Conservation (phyloP, 37 sponge, comb jelly and placozoan genomes). For the Axinella damicornis region DNA sequence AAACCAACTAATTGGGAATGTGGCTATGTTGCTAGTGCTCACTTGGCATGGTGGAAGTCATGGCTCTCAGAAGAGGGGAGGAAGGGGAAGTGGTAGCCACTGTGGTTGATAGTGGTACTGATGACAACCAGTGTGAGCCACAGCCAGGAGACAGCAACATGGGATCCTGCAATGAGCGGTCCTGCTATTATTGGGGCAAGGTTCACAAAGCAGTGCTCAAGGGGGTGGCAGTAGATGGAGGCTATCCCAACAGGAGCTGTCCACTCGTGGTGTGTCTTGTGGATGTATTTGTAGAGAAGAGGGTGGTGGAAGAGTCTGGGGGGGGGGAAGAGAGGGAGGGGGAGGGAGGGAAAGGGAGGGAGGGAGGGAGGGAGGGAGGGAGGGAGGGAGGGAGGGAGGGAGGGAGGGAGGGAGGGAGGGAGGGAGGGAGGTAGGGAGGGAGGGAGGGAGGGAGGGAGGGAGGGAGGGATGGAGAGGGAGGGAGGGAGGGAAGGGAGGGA, state of each 20-base stretch:
- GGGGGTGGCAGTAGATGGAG: slow-evolving; percentile 80
- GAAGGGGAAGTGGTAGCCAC: slow-evolving; percentile 94
- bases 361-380: no score
- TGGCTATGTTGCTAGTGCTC: not conserved
- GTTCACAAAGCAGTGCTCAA: slow-evolving; percentile 81
- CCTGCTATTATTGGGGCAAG: slow-evolving; percentile 63
- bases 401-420: no score
- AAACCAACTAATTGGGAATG: no score
- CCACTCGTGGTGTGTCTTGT: slow-evolving; percentile 96
- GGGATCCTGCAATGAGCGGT: slow-evolving; percentile 80
- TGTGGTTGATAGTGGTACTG: slow-evolving; percentile 68
- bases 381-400: no score
- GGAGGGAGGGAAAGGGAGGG: no score
- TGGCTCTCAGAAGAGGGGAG: slow-evolving; percentile 82
- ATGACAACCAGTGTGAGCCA: slow-evolving; percentile 64
- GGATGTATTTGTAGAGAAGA: slow-evolving; percentile 78
- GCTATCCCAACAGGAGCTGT: slow-evolving; percentile 78
- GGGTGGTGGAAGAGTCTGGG: slow-evolving; percentile 86
- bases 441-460: not conserved
- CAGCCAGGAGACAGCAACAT: slow-evolving; percentile 46
- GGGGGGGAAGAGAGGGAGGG: not conserved
- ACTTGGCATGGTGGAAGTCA: slow-evolving; percentile 91
- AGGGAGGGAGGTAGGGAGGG: no score
- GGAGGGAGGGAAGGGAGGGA: no score
- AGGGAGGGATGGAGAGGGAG: not conserved